A percentile compares a stretch with the other conserved stretches of the same genome.
phyloP scores from a whole-genome alignment of 2,797 vertebrate species.

The Onychomys torridus region DNA sequence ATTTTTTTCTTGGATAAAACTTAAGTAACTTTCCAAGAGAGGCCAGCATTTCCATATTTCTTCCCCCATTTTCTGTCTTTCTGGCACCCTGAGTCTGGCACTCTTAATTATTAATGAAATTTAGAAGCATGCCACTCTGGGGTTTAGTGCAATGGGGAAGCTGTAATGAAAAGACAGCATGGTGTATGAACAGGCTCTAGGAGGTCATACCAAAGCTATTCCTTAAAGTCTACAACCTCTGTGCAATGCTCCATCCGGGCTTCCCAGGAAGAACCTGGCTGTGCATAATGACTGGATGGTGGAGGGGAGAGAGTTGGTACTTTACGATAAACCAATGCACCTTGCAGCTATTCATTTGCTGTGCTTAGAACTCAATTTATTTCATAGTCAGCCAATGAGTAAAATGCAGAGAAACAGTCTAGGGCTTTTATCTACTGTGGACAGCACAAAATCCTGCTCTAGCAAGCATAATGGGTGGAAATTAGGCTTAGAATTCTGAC shows the following conservation, averaged over 20 bases:
- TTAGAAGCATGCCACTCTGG: slow-evolving; percentile 13
- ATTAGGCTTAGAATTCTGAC: slow-evolving; percentile 74
- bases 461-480: slow-evolving; percentile 77
- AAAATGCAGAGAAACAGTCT: slow-evolving; percentile 61
- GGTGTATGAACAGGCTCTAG: background rate
- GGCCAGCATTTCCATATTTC: background rate
- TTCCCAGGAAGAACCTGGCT: background rate
- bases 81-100: background rate
- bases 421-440: slow-evolving; percentile 75
- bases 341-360: slow-evolving; percentile 72
- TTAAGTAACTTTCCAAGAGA: slow-evolving; percentile 43
- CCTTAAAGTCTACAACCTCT: background rate
- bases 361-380: slow-evolving; percentile 82
- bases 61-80: slow-evolving; percentile 53
- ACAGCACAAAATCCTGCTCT: slow-evolving; percentile 65
- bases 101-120: slow-evolving; percentile 64
- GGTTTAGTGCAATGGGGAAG: background rate
- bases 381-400: slow-evolving; percentile 64
- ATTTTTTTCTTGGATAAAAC: background rate
- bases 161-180: slow-evolving; percentile 30
- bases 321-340: slow-evolving; percentile 67
- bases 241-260: background rate
- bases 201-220: background rate
- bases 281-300: background rate
- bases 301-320: slow-evolving; percentile 44